Evolutionary conservation across 2,888 invertebrate species (phyloP), one percentile per base, ranked within the genome.

Genomic region (Amphipyra tragopoginis): DNA sequence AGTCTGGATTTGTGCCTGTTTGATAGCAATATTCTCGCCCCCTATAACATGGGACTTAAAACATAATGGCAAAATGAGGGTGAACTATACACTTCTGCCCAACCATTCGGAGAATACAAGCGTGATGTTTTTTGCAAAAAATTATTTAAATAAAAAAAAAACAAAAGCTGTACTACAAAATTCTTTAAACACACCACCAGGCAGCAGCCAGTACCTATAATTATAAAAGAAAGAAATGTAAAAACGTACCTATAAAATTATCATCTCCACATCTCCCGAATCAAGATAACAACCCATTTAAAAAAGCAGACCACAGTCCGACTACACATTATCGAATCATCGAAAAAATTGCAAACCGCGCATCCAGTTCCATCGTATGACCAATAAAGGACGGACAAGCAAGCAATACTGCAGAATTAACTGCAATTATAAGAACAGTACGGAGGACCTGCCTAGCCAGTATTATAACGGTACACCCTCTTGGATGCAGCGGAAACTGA

Each of bases 391-490:
- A 80, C 74, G 74, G 84, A 81, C 74, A 83, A 73, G 62, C 72
- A 70, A 62, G 73, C 85, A 80, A 86, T 85, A 84, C 82, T 79
- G 84, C 88, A 85, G 88, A 86, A 92, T 91, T 92, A 90, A 90
- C 91, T 90, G 91, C 93, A 93, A 93, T 93, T 93, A 93, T 88
- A 91, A 89, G 89, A 89, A 92, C 92, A 92, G 92, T 92, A 91
- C 88, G 79, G 83, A 68, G 79, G 83, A 87, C 88, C 81, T 75
- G 88, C 79, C 80, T 79, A 78, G 83, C 90, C 87, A 84, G 89
- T 89, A 73, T 70, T 63, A 71, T 93, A 93, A 93, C 94, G 93
- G 94, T 86, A 92, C 86, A 64, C 40, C 57, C 60, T 79, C 86
- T 88, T 85, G 82, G 87, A 83, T 86, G 80, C 88, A 81, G 87